Percentiles rank a stretch among this genome's conserved stretches.
Evolutionary conservation across 2,113 vertebrate species (phyloP).

Genomic region (Rousettus leschenaultii): DNA sequence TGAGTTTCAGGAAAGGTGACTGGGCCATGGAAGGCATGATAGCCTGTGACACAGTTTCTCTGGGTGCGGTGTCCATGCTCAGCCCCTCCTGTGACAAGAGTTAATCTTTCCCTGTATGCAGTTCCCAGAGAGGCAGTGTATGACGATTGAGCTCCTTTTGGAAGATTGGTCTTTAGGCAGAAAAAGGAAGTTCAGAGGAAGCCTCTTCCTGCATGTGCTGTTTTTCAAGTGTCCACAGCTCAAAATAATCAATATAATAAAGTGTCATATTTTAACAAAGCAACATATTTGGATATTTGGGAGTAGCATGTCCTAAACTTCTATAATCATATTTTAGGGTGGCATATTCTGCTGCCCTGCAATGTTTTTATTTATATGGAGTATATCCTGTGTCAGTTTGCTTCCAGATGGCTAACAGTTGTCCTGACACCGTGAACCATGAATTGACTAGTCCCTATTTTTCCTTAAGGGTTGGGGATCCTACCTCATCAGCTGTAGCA

Average conservation of each 20-base stretch:
- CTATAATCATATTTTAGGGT: not conserved
- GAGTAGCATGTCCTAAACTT: not conserved
- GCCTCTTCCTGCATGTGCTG: not conserved
- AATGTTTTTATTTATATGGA: not conserved
- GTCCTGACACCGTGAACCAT: not conserved
- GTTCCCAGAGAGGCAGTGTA: not conserved
- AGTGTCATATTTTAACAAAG: not conserved
- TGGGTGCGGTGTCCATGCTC: rapidly evolving
- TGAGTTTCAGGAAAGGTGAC: not conserved
- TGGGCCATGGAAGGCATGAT: not conserved
- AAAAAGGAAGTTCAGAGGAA: not conserved
- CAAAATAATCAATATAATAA: not conserved
- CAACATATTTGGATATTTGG: not conserved
- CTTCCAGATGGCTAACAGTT: not conserved
- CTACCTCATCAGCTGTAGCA: not conserved
- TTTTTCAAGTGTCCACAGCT: not conserved
- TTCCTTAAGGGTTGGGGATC: not conserved
- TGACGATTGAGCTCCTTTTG: not conserved
- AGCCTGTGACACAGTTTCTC: not conserved
- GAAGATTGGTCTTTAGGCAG: not conserved
- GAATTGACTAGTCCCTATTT: not conserved
- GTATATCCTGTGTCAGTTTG: not conserved
- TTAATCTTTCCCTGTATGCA: not conserved
- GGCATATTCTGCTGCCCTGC: not conserved
- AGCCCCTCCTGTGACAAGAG: not conserved